Conservation (phyloP, 1,140 invertebrate species). For the Bombus polaris region DNA sequence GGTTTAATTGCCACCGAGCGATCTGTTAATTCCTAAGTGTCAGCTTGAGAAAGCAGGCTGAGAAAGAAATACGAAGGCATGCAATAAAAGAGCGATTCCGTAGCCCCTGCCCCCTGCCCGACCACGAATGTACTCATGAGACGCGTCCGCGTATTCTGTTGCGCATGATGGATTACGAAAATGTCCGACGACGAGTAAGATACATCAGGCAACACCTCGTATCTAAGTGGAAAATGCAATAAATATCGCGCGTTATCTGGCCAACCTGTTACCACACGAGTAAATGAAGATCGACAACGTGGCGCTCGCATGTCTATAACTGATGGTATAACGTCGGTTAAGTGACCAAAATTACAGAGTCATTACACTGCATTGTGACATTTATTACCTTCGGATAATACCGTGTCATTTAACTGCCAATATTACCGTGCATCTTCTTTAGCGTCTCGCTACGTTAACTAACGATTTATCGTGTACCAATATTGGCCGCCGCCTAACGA, state of each 20-base stretch:
- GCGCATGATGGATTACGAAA: slow-evolving; percentile 43
- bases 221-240: slow-evolving; percentile 44
- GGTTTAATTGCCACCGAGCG: slow-evolving; percentile 78
- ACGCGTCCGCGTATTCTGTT: slow-evolving; percentile 10
- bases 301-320: slow-evolving; percentile 45
- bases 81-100: slow-evolving; percentile 47
- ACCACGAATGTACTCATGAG: neutral
- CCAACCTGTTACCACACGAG: slow-evolving; percentile 39
- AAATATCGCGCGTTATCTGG: slow-evolving; percentile 50
- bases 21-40: slow-evolving; percentile 79
- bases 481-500: neutral
- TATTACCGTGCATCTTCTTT: slow-evolving; percentile 57
- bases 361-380: slow-evolving; percentile 65
- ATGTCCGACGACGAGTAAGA: slow-evolving; percentile 2
- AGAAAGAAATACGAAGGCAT: slow-evolving; percentile 56
- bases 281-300: slow-evolving; percentile 37
- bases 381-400: slow-evolving; percentile 65
- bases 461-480: slow-evolving; percentile 33
- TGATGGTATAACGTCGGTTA: slow-evolving; percentile 39
- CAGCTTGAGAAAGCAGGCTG: slow-evolving; percentile 71
- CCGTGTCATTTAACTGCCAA: slow-evolving; percentile 65
- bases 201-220: neutral
- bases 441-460: slow-evolving; percentile 25
- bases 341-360: slow-evolving; percentile 63
- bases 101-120: neutral